These are phyloP conservation scores for Hemaris fuciformis DNA, from an alignment of 2,888 invertebrate genomes.

Conservation along the genomic window DNA sequence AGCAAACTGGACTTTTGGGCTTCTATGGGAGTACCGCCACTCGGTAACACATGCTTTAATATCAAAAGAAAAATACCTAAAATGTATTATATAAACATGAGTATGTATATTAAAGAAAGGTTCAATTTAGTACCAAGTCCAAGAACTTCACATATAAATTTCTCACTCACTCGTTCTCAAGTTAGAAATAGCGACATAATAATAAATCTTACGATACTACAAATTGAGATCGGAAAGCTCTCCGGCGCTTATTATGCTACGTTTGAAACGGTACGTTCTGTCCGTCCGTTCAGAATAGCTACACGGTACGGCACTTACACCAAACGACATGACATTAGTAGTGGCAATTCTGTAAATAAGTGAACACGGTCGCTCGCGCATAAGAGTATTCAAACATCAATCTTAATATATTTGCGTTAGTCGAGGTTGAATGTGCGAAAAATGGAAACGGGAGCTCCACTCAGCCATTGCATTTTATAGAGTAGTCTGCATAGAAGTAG, in stretches of 20 bases:
- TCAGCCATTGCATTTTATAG: too few relatives aligned
- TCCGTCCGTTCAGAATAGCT: constrained; percentile 14
- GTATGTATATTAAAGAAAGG: too few relatives aligned
- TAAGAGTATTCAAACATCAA: constrained; percentile 14
- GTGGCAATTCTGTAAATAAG: constrained; percentile 27
- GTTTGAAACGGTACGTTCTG: constrained; percentile 19
- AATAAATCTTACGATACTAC: constrained; percentile 6
- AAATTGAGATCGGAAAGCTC: constrained; percentile 16
- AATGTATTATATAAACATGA: too few relatives aligned
- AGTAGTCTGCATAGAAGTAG: too few relatives aligned
- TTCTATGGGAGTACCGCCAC: too few relatives aligned
- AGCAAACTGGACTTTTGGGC: too few relatives aligned
- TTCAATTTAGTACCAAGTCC: too few relatives aligned
- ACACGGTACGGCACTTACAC: constrained; percentile 34
- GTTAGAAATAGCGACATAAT: not conserved
- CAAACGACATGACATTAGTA: constrained; percentile 32
- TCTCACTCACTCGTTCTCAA: not conserved
- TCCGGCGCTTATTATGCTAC: constrained; percentile 12
- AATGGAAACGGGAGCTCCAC: not conserved
- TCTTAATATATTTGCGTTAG: constrained; percentile 8
- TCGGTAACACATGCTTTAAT: too few relatives aligned
- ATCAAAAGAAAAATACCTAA: too few relatives aligned
- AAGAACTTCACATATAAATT: not conserved
- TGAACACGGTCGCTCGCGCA: constrained; percentile 6
- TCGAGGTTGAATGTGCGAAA: not conserved